These are phyloP conservation scores for Peromyscus aztecus DNA, from an alignment of 2,797 vertebrate species.

Conservation along the genomic window DNA sequence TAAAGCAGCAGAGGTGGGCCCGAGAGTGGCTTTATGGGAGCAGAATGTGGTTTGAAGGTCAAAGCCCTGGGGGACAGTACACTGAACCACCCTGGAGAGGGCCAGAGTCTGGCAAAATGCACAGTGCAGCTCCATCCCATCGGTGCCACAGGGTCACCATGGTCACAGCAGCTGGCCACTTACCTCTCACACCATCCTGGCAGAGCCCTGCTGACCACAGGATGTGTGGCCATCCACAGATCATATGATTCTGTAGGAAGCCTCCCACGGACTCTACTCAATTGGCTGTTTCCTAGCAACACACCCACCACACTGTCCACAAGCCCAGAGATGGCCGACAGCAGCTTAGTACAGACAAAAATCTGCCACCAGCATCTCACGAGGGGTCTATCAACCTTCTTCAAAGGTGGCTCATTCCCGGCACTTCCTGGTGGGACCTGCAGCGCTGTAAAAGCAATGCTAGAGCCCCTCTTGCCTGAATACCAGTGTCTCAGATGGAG, in stretches of 20 bases:
- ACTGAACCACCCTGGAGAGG: background rate
- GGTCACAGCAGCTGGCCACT: background rate
- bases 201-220: background rate
- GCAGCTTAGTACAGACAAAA: background rate
- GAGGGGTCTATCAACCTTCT: background rate
- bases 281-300: slow-evolving; percentile 68
- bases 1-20: background rate
- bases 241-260: background rate
- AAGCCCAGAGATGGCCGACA: background rate
- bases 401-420: background rate
- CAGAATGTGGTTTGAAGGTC: background rate
- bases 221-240: background rate
- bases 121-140: background rate
- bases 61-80: background rate
- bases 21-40: background rate
- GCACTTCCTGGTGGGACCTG: background rate
- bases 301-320: background rate
- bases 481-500: background rate
- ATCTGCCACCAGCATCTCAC: background rate
- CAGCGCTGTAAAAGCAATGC: background rate
- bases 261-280: slow-evolving; percentile 36
- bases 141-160: background rate
- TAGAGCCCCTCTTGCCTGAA: background rate
- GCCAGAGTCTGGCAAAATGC: too few species aligned
- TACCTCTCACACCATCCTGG: background rate